Evolutionary conservation across 2,113 vertebrate species (phyloP).

Genomic region (Sturnira hondurensis): DNA sequence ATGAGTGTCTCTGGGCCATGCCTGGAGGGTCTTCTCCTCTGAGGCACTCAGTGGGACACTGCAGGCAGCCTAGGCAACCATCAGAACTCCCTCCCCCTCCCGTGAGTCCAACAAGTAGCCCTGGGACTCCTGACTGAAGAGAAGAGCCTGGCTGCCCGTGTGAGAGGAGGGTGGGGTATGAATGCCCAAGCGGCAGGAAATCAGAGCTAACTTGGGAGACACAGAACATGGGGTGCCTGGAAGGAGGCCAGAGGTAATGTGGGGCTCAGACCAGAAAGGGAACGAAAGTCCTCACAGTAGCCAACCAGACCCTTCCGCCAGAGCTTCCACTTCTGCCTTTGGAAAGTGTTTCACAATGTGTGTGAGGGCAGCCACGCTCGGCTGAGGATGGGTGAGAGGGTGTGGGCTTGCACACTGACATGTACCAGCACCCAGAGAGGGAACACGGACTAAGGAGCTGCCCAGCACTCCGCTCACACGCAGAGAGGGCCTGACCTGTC

Average conservation of each 20-base stretch:
- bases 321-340: constrained; percentile 62
- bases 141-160: neutral
- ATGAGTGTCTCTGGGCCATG: neutral
- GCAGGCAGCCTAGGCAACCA: neutral
- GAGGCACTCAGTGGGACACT: neutral
- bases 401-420: neutral
- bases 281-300: neutral
- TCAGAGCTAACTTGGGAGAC: neutral
- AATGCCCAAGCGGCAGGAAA: constrained; percentile 7
- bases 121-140: neutral
- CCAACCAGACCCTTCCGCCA: constrained; percentile 35
- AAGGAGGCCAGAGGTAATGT: neutral
- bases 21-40: neutral
- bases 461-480: fast-evolving
- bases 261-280: neutral
- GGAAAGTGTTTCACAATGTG: constrained; percentile 48
- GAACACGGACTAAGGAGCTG: neutral
- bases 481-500: neutral
- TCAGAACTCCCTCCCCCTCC: neutral
- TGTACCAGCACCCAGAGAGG: neutral
- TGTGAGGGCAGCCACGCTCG: neutral
- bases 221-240: neutral
- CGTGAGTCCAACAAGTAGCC: neutral
- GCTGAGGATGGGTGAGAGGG: neutral
- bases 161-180: too few species aligned